A percentile compares a stretch with the other conserved stretches of the same genome.
These are phyloP conservation scores for Caenorhabditis zanzibari DNA, from an alignment of 2,888 invertebrate genomes.

Conservation along the genomic window DNA sequence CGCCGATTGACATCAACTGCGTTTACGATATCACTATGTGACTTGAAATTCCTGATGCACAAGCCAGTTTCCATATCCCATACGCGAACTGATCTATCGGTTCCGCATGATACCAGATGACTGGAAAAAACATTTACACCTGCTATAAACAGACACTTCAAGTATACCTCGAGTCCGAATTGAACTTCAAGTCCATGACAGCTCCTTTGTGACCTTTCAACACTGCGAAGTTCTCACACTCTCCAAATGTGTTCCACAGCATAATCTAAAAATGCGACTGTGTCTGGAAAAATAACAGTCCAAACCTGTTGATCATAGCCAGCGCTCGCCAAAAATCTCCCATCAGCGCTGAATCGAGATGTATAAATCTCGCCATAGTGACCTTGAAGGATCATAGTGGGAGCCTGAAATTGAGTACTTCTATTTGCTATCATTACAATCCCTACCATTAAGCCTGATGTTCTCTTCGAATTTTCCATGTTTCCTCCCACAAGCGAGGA, in stretches of 20 bases:
- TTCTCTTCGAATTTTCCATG: neutral
- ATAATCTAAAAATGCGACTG: constrained; percentile 81
- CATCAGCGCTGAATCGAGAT: constrained; percentile 96
- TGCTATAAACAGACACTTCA: neutral
- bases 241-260: constrained; percentile 97
- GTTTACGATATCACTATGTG: constrained; percentile 87
- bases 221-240: constrained; percentile 96
- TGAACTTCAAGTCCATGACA: constrained; percentile 90
- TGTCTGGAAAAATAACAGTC: constrained; percentile 87
- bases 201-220: constrained; percentile 97
- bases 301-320: constrained; percentile 96
- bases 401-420: constrained; percentile 61
- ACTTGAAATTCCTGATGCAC: constrained; percentile 88
- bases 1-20: constrained; percentile 87
- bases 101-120: constrained; percentile 92
- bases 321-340: constrained; percentile 93
- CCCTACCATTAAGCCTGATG: constrained; percentile 38
- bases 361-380: constrained; percentile 97
- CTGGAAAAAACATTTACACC: constrained; percentile 80
- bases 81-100: constrained; percentile 94
- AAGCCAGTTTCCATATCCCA: constrained; percentile 96
- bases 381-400: constrained; percentile 87
- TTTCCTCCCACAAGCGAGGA: neutral
- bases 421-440: neutral
- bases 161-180: constrained; percentile 76